Evolutionary conservation across 30 jellyfish, hydroid and myxozoan species (phyloP), one percentile per base, ranked within the genome.

Genomic region (Hydractinia symbiolongicarpus): DNA sequence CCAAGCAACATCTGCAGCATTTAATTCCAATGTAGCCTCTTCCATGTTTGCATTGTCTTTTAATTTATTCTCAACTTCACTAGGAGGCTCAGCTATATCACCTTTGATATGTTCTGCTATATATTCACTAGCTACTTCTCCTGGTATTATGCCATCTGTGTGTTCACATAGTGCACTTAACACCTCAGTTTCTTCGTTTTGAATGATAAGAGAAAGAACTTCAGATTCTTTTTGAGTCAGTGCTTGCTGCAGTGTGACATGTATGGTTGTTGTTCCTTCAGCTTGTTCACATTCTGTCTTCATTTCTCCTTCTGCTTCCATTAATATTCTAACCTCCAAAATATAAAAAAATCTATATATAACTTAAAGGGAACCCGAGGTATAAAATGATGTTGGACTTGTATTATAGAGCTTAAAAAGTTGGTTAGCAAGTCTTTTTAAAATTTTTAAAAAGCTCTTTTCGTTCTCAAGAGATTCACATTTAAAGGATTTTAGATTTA

Each of bases 1-100:
- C 80, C 80, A 71, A 71, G 80, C 44, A 15, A 58, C 80, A 71
- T 71, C 80, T 8, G 80, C 80, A 7, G 80, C 80, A 71, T 71
- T 30, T 15, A 71, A 71, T 53, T 71, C 80, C 54, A 71, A 19
- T 15, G 80, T 71, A 58, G 61, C 61, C 4, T 20, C 51, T 13
- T 51, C 74, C 9, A n/a, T 51, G 40, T 64, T 64, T 64, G 19
- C 74, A 64, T n/a, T 51, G 40, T 7, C 40, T 64, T 64, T 64
- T 7, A 13, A n/a, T 6, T 44, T 51, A 64, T 44, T 6, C 7
- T 64, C 74, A 13, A n/a, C 4, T 13, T 64, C 74, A n/a, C 19
- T 51, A 64, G 40, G 19, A 64, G 40, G 74, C 52, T 44, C 9
- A 44, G 16, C 7, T 7, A n/a, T 64, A 6, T 64, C 74, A 6